These are phyloP conservation scores for Galendromus occidentalis DNA, from an alignment of 1,140 invertebrate genomes.

Conservation along the genomic window DNA sequence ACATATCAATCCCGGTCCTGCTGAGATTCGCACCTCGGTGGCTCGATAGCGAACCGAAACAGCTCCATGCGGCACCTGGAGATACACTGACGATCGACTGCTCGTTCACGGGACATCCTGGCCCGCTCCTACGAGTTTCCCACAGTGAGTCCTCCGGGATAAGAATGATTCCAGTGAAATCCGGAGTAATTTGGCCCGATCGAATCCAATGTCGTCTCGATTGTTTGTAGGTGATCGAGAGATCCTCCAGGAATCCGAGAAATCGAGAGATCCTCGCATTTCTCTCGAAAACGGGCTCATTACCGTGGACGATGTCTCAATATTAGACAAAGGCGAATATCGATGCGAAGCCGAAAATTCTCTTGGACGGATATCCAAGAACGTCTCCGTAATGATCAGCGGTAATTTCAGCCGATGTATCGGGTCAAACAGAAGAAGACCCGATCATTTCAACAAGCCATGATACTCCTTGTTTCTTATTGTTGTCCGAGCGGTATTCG, in stretches of 20 bases:
- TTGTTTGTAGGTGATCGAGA: neutral
- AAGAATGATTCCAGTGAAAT: neutral
- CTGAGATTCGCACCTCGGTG: neutral
- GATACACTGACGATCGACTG: neutral
- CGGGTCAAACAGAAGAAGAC: too few relatives aligned
- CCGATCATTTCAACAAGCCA: too few relatives aligned
- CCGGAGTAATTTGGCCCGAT: neutral
- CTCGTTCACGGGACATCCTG: neutral
- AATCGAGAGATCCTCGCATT: neutral
- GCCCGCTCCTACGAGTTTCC: neutral
- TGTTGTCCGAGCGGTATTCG: too few relatives aligned
- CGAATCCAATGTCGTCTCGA: neutral
- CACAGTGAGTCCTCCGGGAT: neutral
- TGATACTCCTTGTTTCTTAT: too few relatives aligned
- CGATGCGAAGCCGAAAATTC: neutral
- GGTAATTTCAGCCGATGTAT: too few relatives aligned
- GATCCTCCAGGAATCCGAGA: neutral
- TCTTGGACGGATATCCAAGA: neutral
- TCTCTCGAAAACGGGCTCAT: neutral
- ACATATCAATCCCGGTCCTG: conserved; percentile 18
- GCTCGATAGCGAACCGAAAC: neutral
- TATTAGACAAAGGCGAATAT: neutral
- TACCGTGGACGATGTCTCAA: neutral
- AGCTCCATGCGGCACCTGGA: neutral
- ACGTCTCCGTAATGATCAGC: neutral